A percentile compares a stretch with the other conserved stretches of the same genome.
These are phyloP conservation scores for Anas bernieri DNA, from an alignment of 2,797 vertebrate genomes.

Conservation along the genomic window DNA sequence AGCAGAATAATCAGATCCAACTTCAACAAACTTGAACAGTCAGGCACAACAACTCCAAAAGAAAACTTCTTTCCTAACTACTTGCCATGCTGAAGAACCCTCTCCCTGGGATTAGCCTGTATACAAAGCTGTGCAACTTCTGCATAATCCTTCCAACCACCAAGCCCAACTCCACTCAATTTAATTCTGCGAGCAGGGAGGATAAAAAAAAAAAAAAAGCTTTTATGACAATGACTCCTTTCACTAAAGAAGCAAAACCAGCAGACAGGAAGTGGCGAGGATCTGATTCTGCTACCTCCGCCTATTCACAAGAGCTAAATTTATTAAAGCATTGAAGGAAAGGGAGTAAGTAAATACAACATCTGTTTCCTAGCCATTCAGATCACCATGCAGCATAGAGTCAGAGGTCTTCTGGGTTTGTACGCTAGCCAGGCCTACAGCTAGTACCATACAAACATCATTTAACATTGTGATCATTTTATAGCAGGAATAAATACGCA, in stretches of 20 bases:
- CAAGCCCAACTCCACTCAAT: not conserved
- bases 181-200: not conserved
- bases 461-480: not conserved
- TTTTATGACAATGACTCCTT: constrained; percentile 19
- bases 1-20: not conserved
- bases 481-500: not conserved
- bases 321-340: not conserved
- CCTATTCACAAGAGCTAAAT: constrained; percentile 1
- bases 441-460: not conserved
- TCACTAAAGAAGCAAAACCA: not conserved
- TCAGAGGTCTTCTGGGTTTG: not conserved
- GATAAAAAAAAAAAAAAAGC: not conserved
- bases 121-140: not conserved
- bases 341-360: constrained; percentile 28
- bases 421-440: not conserved
- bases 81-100: accelerated
- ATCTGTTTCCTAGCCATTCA: constrained; percentile 56
- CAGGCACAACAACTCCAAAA: not conserved
- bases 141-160: not conserved
- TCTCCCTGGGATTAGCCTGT: not conserved
- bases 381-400: not conserved
- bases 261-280: constrained; percentile 25
- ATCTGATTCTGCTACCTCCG: not conserved
- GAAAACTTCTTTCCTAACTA: not conserved
- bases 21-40: not conserved